Evolutionary conservation across 2,797 vertebrate species (phyloP).

Genomic region (Phrynocephalus vlangalii): DNA sequence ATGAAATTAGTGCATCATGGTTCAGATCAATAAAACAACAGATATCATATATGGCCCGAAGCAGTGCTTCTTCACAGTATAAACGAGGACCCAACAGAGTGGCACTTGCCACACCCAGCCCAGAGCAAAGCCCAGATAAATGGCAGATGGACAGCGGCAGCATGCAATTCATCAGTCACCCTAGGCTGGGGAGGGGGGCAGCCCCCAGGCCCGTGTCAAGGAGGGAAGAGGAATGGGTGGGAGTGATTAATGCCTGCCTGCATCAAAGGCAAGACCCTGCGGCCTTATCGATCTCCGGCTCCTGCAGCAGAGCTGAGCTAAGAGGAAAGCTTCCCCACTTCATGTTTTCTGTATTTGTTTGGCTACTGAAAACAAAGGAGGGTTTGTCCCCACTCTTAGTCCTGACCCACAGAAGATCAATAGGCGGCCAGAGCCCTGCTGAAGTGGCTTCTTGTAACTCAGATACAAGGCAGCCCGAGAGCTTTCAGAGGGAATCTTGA

Average conservation of each 20-base stretch:
- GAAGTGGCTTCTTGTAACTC: background rate
- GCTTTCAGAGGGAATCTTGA: slow-evolving; percentile 1
- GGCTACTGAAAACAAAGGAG: background rate
- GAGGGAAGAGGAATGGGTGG: slow-evolving; percentile 33
- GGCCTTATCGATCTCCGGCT: slow-evolving; percentile 31
- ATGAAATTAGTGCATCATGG: background rate
- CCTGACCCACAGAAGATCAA: background rate
- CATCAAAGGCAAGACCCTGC: slow-evolving; percentile 27
- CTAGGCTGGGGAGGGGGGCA: background rate
- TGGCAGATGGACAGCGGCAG: slow-evolving; percentile 11
- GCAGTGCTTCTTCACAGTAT: background rate
- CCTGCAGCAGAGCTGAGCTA: background rate
- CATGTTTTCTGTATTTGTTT: background rate
- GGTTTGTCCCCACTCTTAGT: background rate
- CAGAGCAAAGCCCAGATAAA: slow-evolving; percentile 8
- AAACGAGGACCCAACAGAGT: background rate
- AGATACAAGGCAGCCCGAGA: background rate
- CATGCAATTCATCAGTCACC: slow-evolving; percentile 28
- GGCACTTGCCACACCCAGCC: background rate
- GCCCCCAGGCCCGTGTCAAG: slow-evolving; percentile 16
- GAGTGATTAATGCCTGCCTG: slow-evolving; percentile 39
- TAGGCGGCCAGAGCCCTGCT: background rate
- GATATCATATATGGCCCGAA: background rate
- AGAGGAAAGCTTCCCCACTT: background rate
- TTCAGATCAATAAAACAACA: background rate